phyloP scores from a whole-genome alignment of 2,113 vertebrate species.

The Nesoenas mayeri region DNA sequence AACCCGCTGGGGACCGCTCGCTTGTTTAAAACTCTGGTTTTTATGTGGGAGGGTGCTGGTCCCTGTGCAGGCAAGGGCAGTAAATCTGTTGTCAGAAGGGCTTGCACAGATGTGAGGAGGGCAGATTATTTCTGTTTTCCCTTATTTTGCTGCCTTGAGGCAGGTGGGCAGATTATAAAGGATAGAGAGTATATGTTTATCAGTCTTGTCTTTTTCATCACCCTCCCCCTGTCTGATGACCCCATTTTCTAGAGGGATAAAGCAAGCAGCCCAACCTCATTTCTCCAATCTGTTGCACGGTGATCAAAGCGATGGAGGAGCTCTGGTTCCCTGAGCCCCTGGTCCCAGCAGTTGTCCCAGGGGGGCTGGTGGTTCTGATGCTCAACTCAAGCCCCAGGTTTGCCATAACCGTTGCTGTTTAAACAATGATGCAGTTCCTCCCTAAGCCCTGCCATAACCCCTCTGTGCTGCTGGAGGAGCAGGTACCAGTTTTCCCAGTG shows the following conservation, averaged over 20 bases:
- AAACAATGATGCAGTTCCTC: not conserved
- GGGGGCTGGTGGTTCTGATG: not conserved
- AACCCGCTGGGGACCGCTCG: not conserved
- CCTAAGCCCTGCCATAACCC: not conserved
- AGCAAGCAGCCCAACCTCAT: conserved; percentile 12
- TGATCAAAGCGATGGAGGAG: not conserved
- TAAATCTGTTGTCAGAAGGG: conserved; percentile 3
- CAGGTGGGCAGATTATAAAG: conserved; percentile 38
- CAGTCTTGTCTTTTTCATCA: not conserved
- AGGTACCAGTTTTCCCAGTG: not conserved
- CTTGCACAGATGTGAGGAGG: not conserved
- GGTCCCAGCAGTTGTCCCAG: no score
- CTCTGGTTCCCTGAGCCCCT: accelerated
- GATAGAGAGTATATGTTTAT: not conserved
- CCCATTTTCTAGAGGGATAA: conserved; percentile 51
- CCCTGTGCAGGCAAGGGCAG: not conserved
- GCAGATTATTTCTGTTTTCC: conserved; percentile 33
- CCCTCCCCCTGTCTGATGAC: not conserved
- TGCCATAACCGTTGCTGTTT: not conserved
- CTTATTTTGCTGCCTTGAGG: conserved; percentile 16
- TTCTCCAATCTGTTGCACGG: conserved; percentile 17
- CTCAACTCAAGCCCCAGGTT: not conserved
- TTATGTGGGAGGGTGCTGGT: not conserved
- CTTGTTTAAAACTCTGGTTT: not conserved
- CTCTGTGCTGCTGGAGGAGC: not conserved